Base-by-base conservation (phyloP, 2,113 vertebrate species). In the Hydrochoerus hydrochaeris region DNA sequence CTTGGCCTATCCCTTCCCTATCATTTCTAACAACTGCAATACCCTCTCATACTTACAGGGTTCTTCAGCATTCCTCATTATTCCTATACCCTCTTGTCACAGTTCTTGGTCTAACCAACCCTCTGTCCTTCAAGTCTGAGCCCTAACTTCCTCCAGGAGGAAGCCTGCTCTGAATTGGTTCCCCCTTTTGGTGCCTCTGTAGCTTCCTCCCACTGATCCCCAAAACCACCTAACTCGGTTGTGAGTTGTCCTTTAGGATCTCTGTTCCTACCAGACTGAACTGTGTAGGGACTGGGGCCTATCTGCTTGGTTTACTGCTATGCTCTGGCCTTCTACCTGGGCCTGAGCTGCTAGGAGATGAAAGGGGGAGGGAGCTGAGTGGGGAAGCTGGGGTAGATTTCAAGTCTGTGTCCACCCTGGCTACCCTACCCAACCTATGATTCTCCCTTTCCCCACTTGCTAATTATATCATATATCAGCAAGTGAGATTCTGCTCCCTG, bases 211-310 rank as follows among this genome's bases (percentile, higher is more conserved):
- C 58, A 87, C 81, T 77, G 62, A 81, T 38, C 54, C 60, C 32
- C 28, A 20, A 93, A 86, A 30, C 52, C 87, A 87, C 52, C 73
- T 28, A 90, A 90, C 58, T 84, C 82, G 83, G 73, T 86, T 62
- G 57, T 85, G 69, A 91, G 91, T 96, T 96, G 89, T 89, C 67
- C 85, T 95, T 92, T 95, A 77, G 32, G 63, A n/a, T 89, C 73
- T 94, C 38, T 84, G 65, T 94, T 83, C 71, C 78, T 71, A 91
- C 41, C 94, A 92, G 63, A 87, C 58, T 85, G 52, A 78, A 78
- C 26, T 44, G 32, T 96, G 57, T 86, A 41, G 69, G 44, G 41
- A 7, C 65, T 88, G 88, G 41, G 35, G 12, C 81, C 75, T 46
- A 49, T 67, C 30, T 71, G 49, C 17, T 69, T 67, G 67, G 71